Base-by-base conservation (phyloP, 1,140 invertebrate species). In the Nixonia krombeini region DNA sequence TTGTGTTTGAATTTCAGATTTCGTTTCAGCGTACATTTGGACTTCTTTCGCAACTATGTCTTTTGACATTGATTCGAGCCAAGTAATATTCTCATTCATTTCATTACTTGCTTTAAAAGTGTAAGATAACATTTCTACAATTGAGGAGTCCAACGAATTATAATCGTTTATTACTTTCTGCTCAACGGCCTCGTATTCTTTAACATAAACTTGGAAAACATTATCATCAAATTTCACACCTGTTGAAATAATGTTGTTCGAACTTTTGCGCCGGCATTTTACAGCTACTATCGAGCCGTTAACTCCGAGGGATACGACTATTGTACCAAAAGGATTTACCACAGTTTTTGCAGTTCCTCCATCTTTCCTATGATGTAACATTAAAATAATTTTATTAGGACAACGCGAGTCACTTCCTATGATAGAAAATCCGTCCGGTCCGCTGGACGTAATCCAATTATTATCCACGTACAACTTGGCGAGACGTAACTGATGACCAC, bases 211-310 rank as follows among this genome's bases (percentile, higher is more conserved):
- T n/a, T n/a, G n/a, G n/a, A n/a, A n/a, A n/a, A n/a, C n/a, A 9
- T 17, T 13, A 4, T 50, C 2, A 12, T 10, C 31, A 33, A 12
- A 4, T 33, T 13, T 10, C 8, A 4, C 8, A 35, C 38, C 28
- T 21, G 9, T 4, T 12, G 29, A 12, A 4, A 3, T 1, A 17
- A 1, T 16, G 4, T 45, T 15, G 6, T 47, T 1, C 12, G 4
- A 45, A 7, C 40, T n/a, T n/a, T n/a, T n/a, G n/a, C n/a, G n/a
- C n/a, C n/a, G n/a, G n/a, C n/a, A n/a, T 57, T 52, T 71, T 13
- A 67, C 42, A 4, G 72, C 72, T 0, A 82, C 35, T 7, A 85
- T 28, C 0, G 77, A 78, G 3, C 82, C 81, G 62, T 83, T 52
- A 5, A 46, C 15, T 1, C 82, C 81, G 4, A 84, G 40, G 6